Evolutionary conservation across 2,888 invertebrate species (phyloP).

Genomic region (Atethmia centrago): DNA sequence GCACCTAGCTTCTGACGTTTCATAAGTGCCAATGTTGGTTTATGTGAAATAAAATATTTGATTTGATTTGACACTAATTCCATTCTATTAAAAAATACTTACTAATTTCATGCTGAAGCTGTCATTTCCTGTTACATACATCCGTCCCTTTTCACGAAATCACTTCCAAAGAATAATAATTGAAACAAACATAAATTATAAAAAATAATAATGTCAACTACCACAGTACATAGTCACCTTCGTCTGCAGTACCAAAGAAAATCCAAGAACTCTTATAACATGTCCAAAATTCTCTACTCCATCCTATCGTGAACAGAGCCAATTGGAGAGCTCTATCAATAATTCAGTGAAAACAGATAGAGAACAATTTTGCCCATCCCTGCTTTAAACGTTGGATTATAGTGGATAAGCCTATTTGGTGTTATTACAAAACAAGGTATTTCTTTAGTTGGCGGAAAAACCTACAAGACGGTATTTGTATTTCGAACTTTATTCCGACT

Average conservation of each 20-base stretch:
- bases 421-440: background rate
- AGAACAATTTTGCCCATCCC: conserved; percentile 70
- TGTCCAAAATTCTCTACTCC: conserved; percentile 4
- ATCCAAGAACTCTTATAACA: background rate
- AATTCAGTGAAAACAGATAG: conserved; percentile 75
- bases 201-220: no score
- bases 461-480: background rate
- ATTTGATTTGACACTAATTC: no score
- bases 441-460: background rate
- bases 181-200: no score
- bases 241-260: background rate
- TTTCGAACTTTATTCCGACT: background rate
- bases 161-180: no score
- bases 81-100: no score
- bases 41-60: no score
- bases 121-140: no score
- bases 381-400: conserved; percentile 41
- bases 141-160: no score
- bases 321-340: conserved; percentile 72
- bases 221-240: background rate
- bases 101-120: no score
- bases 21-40: no score
- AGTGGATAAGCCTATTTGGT: conserved; percentile 56
- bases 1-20: no score
- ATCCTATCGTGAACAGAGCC: conserved; percentile 40